A percentile compares a stretch with the other conserved stretches of the same genome.
phyloP scores from a whole-genome alignment of 2,797 vertebrate species.

The Sebastes trivittatus region DNA sequence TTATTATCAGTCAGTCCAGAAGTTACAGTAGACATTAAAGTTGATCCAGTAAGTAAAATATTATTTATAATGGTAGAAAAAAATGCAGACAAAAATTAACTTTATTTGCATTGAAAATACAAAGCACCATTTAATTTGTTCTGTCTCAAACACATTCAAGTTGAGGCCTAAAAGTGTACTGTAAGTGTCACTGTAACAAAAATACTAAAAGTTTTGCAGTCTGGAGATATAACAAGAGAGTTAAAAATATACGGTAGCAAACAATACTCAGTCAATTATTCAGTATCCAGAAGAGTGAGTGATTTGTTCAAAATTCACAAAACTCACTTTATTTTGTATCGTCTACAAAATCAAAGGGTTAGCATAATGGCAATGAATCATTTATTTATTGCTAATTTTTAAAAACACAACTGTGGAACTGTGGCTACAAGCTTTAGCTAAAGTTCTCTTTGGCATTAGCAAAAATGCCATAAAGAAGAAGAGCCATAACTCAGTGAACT shows the following conservation, averaged over 20 bases:
- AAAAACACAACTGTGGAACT: background rate
- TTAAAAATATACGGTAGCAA: background rate
- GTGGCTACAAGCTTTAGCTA: background rate
- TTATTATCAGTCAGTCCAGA: slow-evolving; percentile 29
- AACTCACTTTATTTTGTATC: background rate
- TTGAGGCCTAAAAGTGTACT: background rate
- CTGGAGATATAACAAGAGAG: background rate
- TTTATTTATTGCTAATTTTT: background rate
- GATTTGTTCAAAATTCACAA: too few species aligned
- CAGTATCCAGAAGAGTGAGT: too few species aligned
- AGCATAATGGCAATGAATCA: background rate
- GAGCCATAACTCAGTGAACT: background rate
- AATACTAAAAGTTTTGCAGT: background rate
- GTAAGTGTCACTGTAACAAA: background rate
- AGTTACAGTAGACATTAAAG: background rate
- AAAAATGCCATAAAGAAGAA: background rate
- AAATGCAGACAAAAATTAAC: background rate
- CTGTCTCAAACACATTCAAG: background rate
- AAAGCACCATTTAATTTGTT: slow-evolving; percentile 9
- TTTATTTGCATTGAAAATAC: slow-evolving; percentile 27
- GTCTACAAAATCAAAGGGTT: background rate
- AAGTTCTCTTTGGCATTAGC: background rate
- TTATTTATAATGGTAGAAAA: background rate
- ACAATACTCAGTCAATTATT: background rate
- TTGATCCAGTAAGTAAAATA: background rate